Base-by-base conservation (phyloP, 2,797 vertebrate genomes). In the Varecia variegata region DNA sequence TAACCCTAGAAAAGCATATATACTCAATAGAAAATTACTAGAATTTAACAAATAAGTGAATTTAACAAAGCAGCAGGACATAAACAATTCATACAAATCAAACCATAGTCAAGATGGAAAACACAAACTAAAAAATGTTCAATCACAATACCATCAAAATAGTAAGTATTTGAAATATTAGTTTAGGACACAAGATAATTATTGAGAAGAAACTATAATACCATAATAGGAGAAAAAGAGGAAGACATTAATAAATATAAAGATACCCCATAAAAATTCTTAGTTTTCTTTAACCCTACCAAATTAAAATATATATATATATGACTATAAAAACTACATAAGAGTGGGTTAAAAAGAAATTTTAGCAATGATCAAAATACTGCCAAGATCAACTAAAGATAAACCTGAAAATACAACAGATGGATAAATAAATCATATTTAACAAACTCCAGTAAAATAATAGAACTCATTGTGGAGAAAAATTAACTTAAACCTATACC, bases 51-150 rank as follows among this genome's bases (percentile, higher is more conserved):
- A 62, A 50, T 60, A 88, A 50, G 15, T 58, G 47, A 87, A 87
- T 43, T 93, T 93, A 89, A 93, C 58, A 94, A 89, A 95, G 45
- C 50, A 54, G 15, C 15, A 93, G n/a, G 27, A 92, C 38, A 90
- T 65, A 80, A 89, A 50, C 21, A 96, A 81, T 68, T 95, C 54
- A 91, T 77, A 88, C 52, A 96, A 96, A 74, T 73, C 93, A 96
- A 97, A 81, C 38, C 58, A 92, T 3, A 71, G 18, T 71, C 40
- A 81, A 84, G 52, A 83, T 50, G 45, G 38, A 94, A 96, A 84
- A 73, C 30, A 81, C 9, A 90, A 93, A 94, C 79, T 76, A 23
- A 82, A 91, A 95, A 82, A 91, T 20, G 45, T 74, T 67, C 56
- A 83, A 85, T 89, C 60, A 93, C 76, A 81, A 84, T 6, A 84